Conservation (phyloP, 30 jellyfish, hydroid and myxozoan genomes). For the Phacellophora camtschatica region DNA sequence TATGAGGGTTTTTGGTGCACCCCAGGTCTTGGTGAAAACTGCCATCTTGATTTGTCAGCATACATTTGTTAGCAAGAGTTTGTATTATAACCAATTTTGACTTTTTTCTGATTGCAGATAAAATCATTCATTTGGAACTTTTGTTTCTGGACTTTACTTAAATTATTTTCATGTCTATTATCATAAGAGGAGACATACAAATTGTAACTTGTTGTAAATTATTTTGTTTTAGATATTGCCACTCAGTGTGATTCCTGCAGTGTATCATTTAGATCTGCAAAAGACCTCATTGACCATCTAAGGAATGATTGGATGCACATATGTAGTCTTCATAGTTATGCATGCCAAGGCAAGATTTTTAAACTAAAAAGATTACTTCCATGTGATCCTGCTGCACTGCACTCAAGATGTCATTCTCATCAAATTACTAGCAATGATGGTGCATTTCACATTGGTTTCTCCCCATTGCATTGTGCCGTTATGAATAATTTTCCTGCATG, state of each 20-base stretch:
- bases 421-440: not conserved
- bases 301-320: not conserved
- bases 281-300: not conserved
- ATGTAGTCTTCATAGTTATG: constrained; percentile 15
- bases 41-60: too few species aligned
- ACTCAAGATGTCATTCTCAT: constrained; percentile 1
- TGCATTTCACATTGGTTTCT: not conserved
- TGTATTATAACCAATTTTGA: too few species aligned
- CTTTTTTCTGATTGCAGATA: too few species aligned
- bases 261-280: not conserved
- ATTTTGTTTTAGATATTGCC: not conserved
- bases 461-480: constrained; percentile 28
- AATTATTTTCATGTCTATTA: too few species aligned
- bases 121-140: too few species aligned
- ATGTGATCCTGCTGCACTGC: not conserved
- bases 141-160: too few species aligned
- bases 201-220: too few species aligned
- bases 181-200: too few species aligned
- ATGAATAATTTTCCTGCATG: not conserved
- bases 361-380: not conserved
- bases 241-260: not conserved
- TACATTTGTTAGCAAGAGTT: too few species aligned
- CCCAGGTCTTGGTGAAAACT: too few species aligned
- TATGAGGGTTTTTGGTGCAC: too few species aligned
- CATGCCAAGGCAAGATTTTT: constrained; percentile 6